Percentiles rank a stretch among this genome's conserved stretches.
phyloP scores from a whole-genome alignment of 2,888 invertebrate species.

The Erynnis tages region DNA sequence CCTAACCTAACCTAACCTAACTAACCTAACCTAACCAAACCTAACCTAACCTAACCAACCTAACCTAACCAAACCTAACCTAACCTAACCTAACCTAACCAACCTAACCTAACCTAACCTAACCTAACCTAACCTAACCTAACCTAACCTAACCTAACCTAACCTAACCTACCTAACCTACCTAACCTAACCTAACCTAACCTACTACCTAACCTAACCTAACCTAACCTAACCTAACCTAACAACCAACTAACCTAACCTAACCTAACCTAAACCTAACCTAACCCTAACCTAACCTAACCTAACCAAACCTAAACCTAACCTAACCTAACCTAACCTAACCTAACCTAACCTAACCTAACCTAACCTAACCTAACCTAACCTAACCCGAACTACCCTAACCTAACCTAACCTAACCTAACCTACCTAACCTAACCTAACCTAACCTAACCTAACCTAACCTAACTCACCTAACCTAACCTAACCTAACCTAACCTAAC shows the following conservation, averaged over 20 bases:
- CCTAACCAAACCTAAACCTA: no score
- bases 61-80: no score
- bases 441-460: conserved; percentile 9
- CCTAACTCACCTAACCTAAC: no score
- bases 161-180: no score
- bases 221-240: conserved; percentile 28
- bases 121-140: conserved; percentile 21
- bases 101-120: no score
- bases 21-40: conserved; percentile 20
- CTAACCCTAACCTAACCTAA: no score
- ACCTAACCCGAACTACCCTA: conserved; percentile 1
- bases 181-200: no score
- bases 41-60: conserved; percentile 20
- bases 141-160: conserved; percentile 19
- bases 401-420: background rate
- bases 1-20: background rate
- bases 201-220: conserved; percentile 26
- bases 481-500: conserved; percentile 11
- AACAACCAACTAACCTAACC: conserved; percentile 11
- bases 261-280: no score
- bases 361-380: conserved; percentile 12
- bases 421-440: no score
- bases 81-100: no score
- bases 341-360: conserved; percentile 9
- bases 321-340: conserved; percentile 9